phyloP scores from a whole-genome alignment of 30 jellyfish, hydroid and myxozoan genomes.

The Hydractinia symbiolongicarpus region DNA sequence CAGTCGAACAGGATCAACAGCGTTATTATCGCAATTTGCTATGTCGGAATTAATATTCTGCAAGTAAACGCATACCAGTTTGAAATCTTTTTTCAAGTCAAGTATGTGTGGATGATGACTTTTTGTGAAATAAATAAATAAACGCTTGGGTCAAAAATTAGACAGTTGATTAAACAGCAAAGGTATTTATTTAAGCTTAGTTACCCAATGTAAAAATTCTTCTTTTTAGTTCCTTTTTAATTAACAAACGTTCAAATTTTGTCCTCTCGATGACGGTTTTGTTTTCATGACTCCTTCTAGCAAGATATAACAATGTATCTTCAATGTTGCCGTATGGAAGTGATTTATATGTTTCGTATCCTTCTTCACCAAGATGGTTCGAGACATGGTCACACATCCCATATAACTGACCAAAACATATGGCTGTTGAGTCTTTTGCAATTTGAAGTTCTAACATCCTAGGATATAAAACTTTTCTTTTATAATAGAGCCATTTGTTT shows the following conservation, averaged over 20 bases:
- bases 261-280: conserved; percentile 71
- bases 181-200: no score
- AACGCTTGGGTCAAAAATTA: no score
- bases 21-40: no score
- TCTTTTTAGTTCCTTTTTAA: conserved; percentile 38
- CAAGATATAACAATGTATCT: conserved; percentile 76
- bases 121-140: no score
- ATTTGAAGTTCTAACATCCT: conserved; percentile 48
- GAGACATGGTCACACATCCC: conserved; percentile 97
- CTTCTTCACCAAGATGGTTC: conserved; percentile 74
- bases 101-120: no score
- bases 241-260: conserved; percentile 39
- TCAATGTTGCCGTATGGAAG: conserved; percentile 86
- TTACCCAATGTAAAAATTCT: not conserved
- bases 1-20: no score
- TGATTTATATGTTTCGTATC: conserved; percentile 71
- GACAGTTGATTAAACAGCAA: no score
- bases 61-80: no score
- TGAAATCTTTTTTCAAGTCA: no score
- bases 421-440: conserved; percentile 5
- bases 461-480: not conserved
- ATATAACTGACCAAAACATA: conserved; percentile 82
- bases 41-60: no score
- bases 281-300: conserved; percentile 90
- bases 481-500: no score